phyloP scores from a whole-genome alignment of 2,888 invertebrate genomes.

The Tupiocoris notatus region DNA sequence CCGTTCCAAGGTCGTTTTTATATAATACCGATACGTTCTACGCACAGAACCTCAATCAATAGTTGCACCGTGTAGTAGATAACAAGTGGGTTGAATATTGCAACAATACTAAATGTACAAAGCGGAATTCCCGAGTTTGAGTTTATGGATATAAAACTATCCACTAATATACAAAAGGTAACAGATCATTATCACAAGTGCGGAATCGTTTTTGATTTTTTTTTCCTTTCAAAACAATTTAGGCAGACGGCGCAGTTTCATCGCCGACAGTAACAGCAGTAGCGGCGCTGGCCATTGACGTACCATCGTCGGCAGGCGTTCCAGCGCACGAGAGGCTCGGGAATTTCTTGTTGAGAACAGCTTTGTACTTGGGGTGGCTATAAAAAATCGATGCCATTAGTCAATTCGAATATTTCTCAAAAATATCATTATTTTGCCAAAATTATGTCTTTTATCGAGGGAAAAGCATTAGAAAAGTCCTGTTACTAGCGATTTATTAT shows the following conservation, averaged over 20 bases:
- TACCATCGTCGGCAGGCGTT: constrained; percentile 57
- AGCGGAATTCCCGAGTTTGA: too few relatives aligned
- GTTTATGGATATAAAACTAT: background rate
- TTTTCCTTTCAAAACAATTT: too few relatives aligned
- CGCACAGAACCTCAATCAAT: background rate
- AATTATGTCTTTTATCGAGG: too few relatives aligned
- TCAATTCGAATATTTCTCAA: too few relatives aligned
- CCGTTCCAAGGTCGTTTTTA: background rate
- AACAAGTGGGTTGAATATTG: background rate
- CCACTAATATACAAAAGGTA: background rate
- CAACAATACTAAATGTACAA: too few relatives aligned
- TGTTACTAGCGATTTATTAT: too few relatives aligned
- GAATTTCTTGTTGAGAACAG: constrained; percentile 72
- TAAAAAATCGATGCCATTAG: constrained; percentile 52
- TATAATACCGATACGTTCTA: background rate
- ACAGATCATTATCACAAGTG: background rate
- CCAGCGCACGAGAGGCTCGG: constrained; percentile 69
- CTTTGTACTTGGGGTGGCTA: constrained; percentile 78
- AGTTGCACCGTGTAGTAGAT: background rate
- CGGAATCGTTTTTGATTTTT: background rate
- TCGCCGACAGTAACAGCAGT: constrained; percentile 63
- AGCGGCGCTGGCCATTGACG: constrained; percentile 66
- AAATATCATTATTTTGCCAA: too few relatives aligned
- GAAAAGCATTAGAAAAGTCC: too few relatives aligned
- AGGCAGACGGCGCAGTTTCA: constrained; percentile 56